Conservation (phyloP, 1,140 invertebrate species). For the Lutraria rhynchaena region DNA sequence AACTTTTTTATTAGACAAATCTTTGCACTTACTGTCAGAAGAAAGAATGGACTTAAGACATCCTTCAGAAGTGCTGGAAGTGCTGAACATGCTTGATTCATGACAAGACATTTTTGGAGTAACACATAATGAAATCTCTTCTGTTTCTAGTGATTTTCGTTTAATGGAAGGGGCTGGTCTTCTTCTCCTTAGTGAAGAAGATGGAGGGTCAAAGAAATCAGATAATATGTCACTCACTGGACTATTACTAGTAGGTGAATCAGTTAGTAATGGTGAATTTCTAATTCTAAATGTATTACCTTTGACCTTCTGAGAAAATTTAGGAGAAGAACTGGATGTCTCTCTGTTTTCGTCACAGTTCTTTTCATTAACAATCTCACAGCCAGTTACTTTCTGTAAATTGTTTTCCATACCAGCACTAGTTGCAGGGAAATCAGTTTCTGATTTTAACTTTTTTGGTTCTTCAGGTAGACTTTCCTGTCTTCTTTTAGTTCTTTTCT, state of each 20-base stretch:
- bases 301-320: conserved; percentile 52
- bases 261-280: background rate
- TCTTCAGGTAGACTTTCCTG: conserved; percentile 5
- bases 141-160: conserved; percentile 35
- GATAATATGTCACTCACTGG: conserved; percentile 62
- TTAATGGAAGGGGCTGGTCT: conserved; percentile 64
- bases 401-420: background rate
- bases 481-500: conserved; percentile 13
- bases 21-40: conserved; percentile 33
- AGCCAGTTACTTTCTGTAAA: background rate
- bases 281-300: background rate
- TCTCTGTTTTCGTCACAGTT: background rate
- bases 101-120: too few species aligned
- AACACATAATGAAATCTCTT: too few species aligned
- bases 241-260: background rate
- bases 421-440: background rate
- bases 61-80: background rate
- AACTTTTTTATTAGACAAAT: conserved; percentile 45
- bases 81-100: too few species aligned
- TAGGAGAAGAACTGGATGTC: conserved; percentile 10
- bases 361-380: background rate
- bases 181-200: conserved; percentile 57
- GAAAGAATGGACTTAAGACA: conserved; percentile 57
- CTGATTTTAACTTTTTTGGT: conserved; percentile 20
- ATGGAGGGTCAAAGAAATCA: conserved; percentile 70